These are phyloP conservation scores for Anguilla pacifica DNA, from an alignment of 2,797 vertebrate species.

Conservation along the genomic window DNA sequence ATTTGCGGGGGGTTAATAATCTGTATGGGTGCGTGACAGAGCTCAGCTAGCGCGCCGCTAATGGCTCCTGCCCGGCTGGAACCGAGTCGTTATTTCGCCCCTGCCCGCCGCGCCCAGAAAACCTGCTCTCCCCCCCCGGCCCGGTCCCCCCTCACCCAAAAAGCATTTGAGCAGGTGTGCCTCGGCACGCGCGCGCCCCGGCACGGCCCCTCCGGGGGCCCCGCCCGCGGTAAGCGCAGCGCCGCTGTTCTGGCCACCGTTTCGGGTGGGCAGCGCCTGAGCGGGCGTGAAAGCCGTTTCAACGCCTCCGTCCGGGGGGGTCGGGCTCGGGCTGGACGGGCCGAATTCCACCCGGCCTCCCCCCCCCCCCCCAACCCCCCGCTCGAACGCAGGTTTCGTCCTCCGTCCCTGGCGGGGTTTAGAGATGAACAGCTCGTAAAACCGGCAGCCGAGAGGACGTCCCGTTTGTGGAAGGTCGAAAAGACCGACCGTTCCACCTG, in stretches of 20 bases:
- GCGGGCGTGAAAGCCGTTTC: neutral
- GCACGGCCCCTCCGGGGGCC: neutral
- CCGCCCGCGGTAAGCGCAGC: neutral
- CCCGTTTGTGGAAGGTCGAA: neutral
- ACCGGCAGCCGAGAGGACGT: too few relatives aligned
- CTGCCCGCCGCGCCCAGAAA: neutral
- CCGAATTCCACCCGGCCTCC: conserved; percentile 4
- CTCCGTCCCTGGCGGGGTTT: neutral
- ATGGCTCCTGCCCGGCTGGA: neutral
- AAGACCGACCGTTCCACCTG: neutral
- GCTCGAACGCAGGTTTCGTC: neutral
- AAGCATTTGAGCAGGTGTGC: neutral
- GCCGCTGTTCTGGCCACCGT: neutral
- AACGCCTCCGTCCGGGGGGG: neutral
- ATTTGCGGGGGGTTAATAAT: conserved; percentile 10
- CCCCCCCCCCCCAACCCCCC: too few relatives aligned
- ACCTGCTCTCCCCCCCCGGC: neutral
- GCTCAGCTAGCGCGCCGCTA: neutral
- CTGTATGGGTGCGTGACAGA: neutral
- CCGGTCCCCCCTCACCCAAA: neutral
- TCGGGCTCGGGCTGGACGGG: neutral
- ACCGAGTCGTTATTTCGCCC: neutral
- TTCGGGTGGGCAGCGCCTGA: neutral
- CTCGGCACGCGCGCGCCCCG: too few relatives aligned
- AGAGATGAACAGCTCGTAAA: neutral